phyloP scores from a whole-genome alignment of 2,797 vertebrate species.

The Mormyrus proboscirostris region DNA sequence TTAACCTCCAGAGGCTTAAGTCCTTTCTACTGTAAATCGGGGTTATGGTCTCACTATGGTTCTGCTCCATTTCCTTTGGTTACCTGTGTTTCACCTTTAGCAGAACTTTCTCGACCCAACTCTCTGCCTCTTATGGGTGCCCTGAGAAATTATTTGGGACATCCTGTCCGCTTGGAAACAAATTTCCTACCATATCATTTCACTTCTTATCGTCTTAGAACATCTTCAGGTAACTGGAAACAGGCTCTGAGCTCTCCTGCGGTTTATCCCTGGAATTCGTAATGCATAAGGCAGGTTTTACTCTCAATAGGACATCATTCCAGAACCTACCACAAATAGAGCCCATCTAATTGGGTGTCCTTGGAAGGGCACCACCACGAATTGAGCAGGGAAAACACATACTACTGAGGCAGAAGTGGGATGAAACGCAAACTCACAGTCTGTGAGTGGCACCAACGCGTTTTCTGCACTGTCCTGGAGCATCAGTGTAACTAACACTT shows the following conservation, averaged over 20 bases:
- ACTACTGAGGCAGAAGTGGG: not conserved
- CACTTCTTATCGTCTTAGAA: not conserved
- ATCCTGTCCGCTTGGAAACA: not conserved
- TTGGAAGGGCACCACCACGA: not conserved
- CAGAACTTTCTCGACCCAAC: not conserved
- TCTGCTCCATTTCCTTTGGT: not conserved
- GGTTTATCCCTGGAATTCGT: not conserved
- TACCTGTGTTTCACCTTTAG: not conserved
- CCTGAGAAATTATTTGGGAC: not conserved
- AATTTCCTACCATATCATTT: conserved; percentile 1
- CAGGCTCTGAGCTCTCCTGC: not conserved
- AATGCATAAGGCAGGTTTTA: not conserved
- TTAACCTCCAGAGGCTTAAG: conserved; percentile 57
- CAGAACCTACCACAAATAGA: not conserved
- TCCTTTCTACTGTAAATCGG: conserved; percentile 62
- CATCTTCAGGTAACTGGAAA: not conserved
- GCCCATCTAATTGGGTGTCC: not conserved
- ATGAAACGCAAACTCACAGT: not conserved
- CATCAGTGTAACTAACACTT: not conserved
- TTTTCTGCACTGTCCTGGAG: not conserved
- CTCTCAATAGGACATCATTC: not conserved
- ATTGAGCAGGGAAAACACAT: not conserved
- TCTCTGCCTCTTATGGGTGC: not conserved
- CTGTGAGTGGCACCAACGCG: not conserved
- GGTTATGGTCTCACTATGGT: conserved; percentile 38